Evolutionary conservation across 2,797 vertebrate species (phyloP).

Genomic region (Carduelis carduelis): DNA sequence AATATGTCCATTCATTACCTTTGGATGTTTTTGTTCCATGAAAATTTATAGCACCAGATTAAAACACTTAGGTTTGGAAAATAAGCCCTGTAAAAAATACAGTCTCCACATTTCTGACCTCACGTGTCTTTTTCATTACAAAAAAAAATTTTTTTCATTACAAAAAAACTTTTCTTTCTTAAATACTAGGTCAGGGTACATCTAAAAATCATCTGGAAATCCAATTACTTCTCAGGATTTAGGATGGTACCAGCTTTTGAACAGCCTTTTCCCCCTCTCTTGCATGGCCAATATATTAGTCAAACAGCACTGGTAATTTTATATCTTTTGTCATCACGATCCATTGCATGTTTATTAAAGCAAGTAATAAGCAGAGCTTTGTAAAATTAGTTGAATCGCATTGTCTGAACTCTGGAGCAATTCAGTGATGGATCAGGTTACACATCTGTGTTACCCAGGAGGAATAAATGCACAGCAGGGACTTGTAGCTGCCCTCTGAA

Average conservation of each 20-base stretch:
- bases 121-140: background rate
- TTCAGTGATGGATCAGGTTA: background rate
- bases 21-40: background rate
- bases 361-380: background rate
- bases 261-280: background rate
- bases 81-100: background rate
- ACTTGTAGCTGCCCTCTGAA: background rate
- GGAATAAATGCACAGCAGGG: background rate
- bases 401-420: background rate
- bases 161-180: background rate
- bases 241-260: background rate
- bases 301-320: background rate
- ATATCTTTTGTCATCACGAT: background rate
- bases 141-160: background rate
- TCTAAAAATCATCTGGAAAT: background rate
- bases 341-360: background rate
- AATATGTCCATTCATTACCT: background rate
- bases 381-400: background rate
- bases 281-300: background rate
- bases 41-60: background rate
- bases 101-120: background rate
- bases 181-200: background rate
- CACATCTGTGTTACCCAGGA: background rate
- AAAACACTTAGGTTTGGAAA: background rate
- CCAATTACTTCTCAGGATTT: background rate